Base-by-base conservation (phyloP, 2,113 vertebrate genomes). In the Ictalurus furcatus region DNA sequence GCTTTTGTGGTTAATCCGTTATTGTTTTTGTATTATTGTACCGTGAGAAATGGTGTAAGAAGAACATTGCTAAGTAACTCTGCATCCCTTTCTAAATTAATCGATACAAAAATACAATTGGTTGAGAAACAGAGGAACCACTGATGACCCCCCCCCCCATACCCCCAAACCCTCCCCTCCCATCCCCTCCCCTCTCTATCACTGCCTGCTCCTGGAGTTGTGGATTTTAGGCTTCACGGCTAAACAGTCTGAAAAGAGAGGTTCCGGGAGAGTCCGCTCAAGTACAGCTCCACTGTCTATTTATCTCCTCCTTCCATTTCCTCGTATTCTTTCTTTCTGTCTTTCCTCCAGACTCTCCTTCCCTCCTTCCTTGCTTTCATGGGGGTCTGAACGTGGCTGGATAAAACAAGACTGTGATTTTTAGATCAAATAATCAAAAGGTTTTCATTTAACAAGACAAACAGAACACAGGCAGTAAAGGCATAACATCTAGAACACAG, bases 391-490 rank as follows among this genome's bases (percentile, higher is more conserved):
- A 93, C 94, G 95, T 95, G 95, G 95, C 94, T 94, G 94, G 94
- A 95, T 95, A 88, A 96, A 96, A 96, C 95, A 96, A 96, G 95
- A 96, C 95, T 95, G 95, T 95, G 95, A 96, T 96, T 48, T 48
- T 48, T 96, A 95, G 95, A 95, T 95, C 95, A 96, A 95, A 96
- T 96, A 96, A 96, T 95, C 95, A 96, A 97, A 96, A 96, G 94
- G 94, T 96, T 95, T 96, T 97, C 96, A 95, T 97, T 96, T 94
- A 96, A 96, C 96, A 97, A 97, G 97, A 97, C 96, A 96, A 96
- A 96, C 96, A 96, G 94, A 97, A 97, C 96, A 96, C 97, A 96
- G 94, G 96, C 95, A 96, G 94, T 96, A 96, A 96, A 96, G 95
- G 95, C 96, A 96, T 95, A 97, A 97, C 96, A 95, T 96, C 94